Percentiles rank a stretch among this genome's conserved stretches.
phyloP scores from a whole-genome alignment of 2,113 vertebrate species.

The Ochotona curzoniae region DNA sequence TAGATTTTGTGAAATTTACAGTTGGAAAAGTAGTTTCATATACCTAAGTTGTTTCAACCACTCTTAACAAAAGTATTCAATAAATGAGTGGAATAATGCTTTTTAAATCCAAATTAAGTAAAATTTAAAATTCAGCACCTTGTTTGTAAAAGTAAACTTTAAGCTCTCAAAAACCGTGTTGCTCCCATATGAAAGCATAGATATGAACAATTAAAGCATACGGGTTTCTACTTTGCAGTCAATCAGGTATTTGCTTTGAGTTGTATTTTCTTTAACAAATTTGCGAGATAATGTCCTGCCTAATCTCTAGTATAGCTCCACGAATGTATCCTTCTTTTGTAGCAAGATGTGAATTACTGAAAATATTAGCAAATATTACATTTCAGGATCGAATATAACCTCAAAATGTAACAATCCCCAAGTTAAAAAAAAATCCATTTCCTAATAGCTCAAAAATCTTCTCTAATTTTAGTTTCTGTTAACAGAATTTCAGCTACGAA shows the following conservation, averaged over 20 bases:
- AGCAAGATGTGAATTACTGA: constrained; percentile 22
- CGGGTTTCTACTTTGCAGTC: background rate
- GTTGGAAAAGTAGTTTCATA: constrained; percentile 30
- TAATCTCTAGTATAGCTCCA: background rate
- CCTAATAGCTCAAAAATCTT: constrained; percentile 2
- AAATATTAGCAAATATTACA: constrained; percentile 49
- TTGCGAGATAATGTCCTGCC: background rate
- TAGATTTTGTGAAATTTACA: constrained; percentile 37
- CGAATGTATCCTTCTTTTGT: background rate
- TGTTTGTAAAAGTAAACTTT: background rate
- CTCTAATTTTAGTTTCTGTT: constrained; percentile 57
- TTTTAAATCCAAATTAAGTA: constrained; percentile 29
- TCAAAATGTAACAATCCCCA: constrained; percentile 22
- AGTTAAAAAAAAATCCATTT: constrained; percentile 16
- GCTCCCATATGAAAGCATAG: background rate
- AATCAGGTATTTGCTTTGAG: background rate
- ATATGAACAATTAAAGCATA: constrained; percentile 21
- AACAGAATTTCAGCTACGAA: constrained; percentile 41
- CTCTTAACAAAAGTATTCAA: constrained; percentile 42
- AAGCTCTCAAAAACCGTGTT: background rate
- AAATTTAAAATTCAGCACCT: constrained; percentile 38
- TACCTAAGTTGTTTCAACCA: background rate
- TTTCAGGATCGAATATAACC: constrained; percentile 23
- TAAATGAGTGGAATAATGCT: background rate
- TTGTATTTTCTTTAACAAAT: constrained; percentile 44